Base-by-base conservation (phyloP, 1,140 invertebrate species). In the Grapholita molesta region DNA sequence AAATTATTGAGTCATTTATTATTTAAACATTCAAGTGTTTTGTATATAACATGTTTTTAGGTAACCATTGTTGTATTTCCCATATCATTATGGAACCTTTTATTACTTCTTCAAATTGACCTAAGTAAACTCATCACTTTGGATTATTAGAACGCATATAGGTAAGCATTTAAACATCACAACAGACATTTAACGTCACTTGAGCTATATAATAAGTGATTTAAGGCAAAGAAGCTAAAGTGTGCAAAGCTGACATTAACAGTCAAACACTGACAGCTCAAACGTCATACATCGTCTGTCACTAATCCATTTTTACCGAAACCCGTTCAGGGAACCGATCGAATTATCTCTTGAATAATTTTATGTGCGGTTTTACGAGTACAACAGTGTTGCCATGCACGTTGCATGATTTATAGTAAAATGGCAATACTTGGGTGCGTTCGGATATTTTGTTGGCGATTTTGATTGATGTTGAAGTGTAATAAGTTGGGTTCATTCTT, bases 301-400 rank as follows among this genome's bases (percentile, higher is more conserved):
- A 15, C 55, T 28, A 61, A 61, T 61, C 55, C 69, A 72, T 68
- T 66, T 21, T 48, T 48, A 48, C 72, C 84, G 77, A 75, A 85
- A 83, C 78, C 74, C 77, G 74, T 89, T 89, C 86, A 74, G 69
- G 75, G 86, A 89, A 89, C 64, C 83, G 78, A 89, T 87, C 85
- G 86, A 84, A 89, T 89, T 89, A 89, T 88, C 85, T 84, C 70
- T 70, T 74, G 78, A 84, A 80, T 75, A 82, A 81, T 84, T 88
- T 85, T 87, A 87, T 84, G 84, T 70, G 76, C 76, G 69, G 64
- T 66, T 89, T 89, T 89, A 89, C 81, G 86, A 89, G 57, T 69
- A 75, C 83, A 82, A 89, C 86, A 89, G 64, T 86, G 86, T 89
- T 89, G 86, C 85, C 70, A 73, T 18, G 4, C 30, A 69, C 68